Conservation (phyloP, 1,140 invertebrate species). For the Drosophila tropicalis region DNA sequence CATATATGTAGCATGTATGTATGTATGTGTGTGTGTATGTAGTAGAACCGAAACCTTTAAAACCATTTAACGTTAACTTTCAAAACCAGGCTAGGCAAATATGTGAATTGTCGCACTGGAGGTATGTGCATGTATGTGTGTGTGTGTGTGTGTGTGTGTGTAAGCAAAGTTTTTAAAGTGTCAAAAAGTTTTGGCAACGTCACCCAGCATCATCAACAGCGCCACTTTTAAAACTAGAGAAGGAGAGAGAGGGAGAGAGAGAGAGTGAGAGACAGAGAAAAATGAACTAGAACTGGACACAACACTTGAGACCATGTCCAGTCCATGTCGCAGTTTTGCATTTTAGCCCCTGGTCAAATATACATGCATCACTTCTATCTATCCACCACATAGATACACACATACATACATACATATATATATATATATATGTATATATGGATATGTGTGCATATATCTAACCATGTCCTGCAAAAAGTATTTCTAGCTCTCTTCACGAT, state of each 20-base stretch:
- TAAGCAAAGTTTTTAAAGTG: slow-evolving; percentile 64
- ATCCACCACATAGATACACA: not conserved
- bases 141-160: slow-evolving; percentile 23
- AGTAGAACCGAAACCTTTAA: slow-evolving; percentile 58
- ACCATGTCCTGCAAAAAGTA: not conserved
- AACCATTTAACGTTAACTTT: slow-evolving; percentile 66
- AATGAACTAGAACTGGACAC: not conserved
- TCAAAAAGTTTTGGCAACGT: slow-evolving; percentile 65
- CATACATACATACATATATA: not conserved
- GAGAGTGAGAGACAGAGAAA: not conserved
- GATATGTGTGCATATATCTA: too few species aligned
- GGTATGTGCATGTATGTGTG: not conserved
- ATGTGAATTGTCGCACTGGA: slow-evolving; percentile 7
- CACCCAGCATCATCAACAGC: slow-evolving; percentile 58
- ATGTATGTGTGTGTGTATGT: not conserved
- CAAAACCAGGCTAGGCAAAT: slow-evolving; percentile 44
- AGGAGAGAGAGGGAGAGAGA: slow-evolving; percentile 19
- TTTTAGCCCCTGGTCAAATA: slow-evolving; percentile 41
- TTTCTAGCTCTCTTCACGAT: not conserved
- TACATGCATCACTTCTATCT: slow-evolving; percentile 16
- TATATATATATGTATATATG: too few species aligned
- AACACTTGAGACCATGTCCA: slow-evolving; percentile 16
- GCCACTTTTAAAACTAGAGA: slow-evolving; percentile 41
- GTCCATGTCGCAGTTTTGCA: slow-evolving; percentile 50
- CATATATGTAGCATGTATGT: too few species aligned